Percentiles rank a stretch among this genome's conserved stretches.
phyloP scores from a whole-genome alignment of 1,140 invertebrate genomes.

The Macrosteles quadrilineatus region DNA sequence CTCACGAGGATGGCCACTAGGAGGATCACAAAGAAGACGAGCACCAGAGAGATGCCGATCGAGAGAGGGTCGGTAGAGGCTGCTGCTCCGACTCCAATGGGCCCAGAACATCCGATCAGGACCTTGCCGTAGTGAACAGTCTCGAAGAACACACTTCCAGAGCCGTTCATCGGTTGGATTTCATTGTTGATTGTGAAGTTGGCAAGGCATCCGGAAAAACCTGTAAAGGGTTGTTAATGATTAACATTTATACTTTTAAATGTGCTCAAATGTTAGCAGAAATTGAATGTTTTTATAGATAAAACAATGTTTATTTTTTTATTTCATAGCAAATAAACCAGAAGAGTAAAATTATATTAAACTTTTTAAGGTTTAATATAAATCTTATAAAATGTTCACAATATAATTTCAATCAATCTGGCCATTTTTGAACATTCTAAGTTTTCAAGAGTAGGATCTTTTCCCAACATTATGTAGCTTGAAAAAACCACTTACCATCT shows the following conservation, averaged over 20 bases:
- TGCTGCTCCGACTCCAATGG: constrained; percentile 70
- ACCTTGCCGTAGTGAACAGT: constrained; percentile 69
- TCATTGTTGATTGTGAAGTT: constrained; percentile 89
- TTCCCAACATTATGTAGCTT: no score
- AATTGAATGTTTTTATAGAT: no score
- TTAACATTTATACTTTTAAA: constrained; percentile 44
- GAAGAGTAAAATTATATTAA: no score
- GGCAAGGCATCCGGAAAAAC: constrained; percentile 85
- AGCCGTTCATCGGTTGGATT: constrained; percentile 84
- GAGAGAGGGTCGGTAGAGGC: constrained; percentile 82
- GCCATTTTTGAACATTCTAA: no score
- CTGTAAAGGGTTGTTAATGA: constrained; percentile 45
- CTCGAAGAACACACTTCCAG: constrained; percentile 75
- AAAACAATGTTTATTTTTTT: no score
- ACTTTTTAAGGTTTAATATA: no score
- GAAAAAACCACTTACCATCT: no score
- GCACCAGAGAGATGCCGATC: constrained; percentile 88
- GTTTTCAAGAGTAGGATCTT: no score
- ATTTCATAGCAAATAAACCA: no score
- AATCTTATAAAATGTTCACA: no score
- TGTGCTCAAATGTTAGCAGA: constrained; percentile 52
- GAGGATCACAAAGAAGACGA: constrained; percentile 90
- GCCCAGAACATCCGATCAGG: constrained; percentile 64
- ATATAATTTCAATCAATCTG: no score
- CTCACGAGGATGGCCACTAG: constrained; percentile 85